phyloP scores from a whole-genome alignment of 2,888 invertebrate genomes.

The Horisme vitalbata region DNA sequence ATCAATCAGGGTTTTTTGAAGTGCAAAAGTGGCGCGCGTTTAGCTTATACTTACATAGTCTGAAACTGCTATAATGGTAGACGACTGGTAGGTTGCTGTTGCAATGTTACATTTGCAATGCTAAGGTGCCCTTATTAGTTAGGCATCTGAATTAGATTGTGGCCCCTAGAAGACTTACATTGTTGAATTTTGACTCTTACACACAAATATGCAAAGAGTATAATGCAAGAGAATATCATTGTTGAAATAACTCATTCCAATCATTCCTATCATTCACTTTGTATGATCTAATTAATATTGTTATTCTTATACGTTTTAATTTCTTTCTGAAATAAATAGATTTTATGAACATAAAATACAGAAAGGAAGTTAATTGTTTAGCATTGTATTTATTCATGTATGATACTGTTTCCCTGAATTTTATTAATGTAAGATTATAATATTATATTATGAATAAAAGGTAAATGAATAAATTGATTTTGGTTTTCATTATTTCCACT shows the following conservation, averaged over 20 bases:
- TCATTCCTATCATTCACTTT: conserved; percentile 68
- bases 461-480: conserved; percentile 30
- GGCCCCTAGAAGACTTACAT: conserved; percentile 19
- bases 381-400: conserved; percentile 82
- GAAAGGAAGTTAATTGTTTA: conserved; percentile 69
- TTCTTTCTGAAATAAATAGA: conserved; percentile 59
- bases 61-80: no score
- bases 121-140: conserved; percentile 20
- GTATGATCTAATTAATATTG: conserved; percentile 54
- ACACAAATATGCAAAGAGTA: conserved; percentile 31
- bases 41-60: no score
- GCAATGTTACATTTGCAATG: conserved; percentile 12
- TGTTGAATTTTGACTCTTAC: conserved; percentile 21
- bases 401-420: conserved; percentile 81
- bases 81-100: conserved; percentile 4
- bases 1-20: no score
- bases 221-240: no score
- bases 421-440: conserved; percentile 80
- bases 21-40: no score
- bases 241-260: conserved; percentile 64
- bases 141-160: conserved; percentile 16
- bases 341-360: conserved; percentile 60
- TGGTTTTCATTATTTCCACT: conserved; percentile 8
- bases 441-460: conserved; percentile 70
- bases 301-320: conserved; percentile 50